Conservation (phyloP, 1,140 invertebrate genomes). For the Gryllus bimaculatus region DNA sequence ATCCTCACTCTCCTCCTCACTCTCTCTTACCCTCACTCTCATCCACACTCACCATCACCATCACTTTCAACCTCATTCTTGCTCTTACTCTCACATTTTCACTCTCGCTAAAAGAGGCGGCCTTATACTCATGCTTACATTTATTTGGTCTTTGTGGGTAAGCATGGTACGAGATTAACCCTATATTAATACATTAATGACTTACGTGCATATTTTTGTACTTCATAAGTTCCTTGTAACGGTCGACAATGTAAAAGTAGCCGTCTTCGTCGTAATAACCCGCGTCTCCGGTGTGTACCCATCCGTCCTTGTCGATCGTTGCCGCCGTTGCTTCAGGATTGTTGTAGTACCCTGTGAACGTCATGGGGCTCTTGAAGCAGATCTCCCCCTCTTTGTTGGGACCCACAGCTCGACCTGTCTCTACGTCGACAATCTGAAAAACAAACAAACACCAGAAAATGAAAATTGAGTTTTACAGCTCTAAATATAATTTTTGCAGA, state of each 20-base stretch:
- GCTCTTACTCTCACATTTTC: too few species aligned
- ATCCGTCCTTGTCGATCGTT: slow-evolving; percentile 39
- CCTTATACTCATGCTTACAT: too few species aligned
- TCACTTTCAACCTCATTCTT: too few species aligned
- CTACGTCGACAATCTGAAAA: slow-evolving; percentile 28
- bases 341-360: background rate
- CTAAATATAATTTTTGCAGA: too few species aligned
- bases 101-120: too few species aligned
- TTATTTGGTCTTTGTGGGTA: slow-evolving; percentile 12
- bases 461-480: too few species aligned
- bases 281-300: slow-evolving; percentile 60
- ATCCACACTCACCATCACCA: too few species aligned
- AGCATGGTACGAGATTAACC: background rate
- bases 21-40: too few species aligned
- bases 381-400: slow-evolving; percentile 54
- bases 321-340: background rate
- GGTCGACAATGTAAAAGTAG: slow-evolving; percentile 54
- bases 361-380: slow-evolving; percentile 51
- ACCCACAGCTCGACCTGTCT: slow-evolving; percentile 49
- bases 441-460: background rate
- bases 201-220: background rate
- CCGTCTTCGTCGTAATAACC: slow-evolving; percentile 55
- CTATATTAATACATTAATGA: too few species aligned
- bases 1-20: too few species aligned
- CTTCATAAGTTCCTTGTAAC: slow-evolving; percentile 49